phyloP scores from a whole-genome alignment of 2,888 invertebrate species.

The Petrolisthes cinctipes region DNA sequence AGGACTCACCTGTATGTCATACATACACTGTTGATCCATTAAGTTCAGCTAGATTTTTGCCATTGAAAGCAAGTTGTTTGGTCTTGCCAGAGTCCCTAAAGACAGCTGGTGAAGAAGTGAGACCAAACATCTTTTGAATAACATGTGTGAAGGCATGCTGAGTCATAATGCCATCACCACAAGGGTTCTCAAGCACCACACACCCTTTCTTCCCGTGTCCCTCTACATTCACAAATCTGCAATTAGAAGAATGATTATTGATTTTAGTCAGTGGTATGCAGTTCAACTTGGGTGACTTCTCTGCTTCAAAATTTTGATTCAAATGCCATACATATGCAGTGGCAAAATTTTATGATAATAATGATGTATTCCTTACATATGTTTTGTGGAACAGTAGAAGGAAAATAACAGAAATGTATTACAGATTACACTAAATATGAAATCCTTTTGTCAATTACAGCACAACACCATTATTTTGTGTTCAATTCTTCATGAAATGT shows the following conservation, averaged over 20 bases:
- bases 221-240: conserved; percentile 75
- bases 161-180: conserved; percentile 69
- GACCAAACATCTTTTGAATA: conserved; percentile 29
- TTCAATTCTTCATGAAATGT: too few relatives aligned
- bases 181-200: conserved; percentile 79
- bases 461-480: too few relatives aligned
- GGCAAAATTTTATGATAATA: too few relatives aligned
- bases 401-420: too few relatives aligned
- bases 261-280: neutral
- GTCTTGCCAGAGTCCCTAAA: conserved; percentile 41
- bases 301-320: neutral
- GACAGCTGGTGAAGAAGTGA: conserved; percentile 8
- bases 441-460: too few relatives aligned
- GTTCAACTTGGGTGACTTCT: neutral
- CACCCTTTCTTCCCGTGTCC: conserved; percentile 74
- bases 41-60: conserved; percentile 29
- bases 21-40: conserved; percentile 21
- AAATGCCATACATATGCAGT: neutral
- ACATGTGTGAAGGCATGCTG: conserved; percentile 32
- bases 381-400: too few relatives aligned
- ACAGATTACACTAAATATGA: too few relatives aligned
- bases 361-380: too few relatives aligned
- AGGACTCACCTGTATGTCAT: neutral
- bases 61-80: conserved; percentile 41
- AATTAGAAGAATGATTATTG: conserved; percentile 15